These are phyloP conservation scores for Procavia capensis DNA, from an alignment of 2,113 vertebrate species.

Conservation along the genomic window DNA sequence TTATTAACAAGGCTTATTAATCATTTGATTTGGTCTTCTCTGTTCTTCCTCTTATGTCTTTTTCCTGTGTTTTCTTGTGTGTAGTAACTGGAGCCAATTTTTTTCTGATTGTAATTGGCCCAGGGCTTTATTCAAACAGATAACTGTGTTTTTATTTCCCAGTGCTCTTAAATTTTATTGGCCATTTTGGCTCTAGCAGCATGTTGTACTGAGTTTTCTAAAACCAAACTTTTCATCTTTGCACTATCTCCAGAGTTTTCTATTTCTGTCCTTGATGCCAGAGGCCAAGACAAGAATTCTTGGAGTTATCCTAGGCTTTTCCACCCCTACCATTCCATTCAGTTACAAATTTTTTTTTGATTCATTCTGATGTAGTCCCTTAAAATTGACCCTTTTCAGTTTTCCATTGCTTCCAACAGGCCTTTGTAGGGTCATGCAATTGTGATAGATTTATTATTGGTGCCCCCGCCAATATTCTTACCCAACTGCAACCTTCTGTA, in stretches of 20 bases:
- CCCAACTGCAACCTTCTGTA: not conserved
- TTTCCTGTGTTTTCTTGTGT: not conserved
- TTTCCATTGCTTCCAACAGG: not conserved
- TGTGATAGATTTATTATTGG: not conserved
- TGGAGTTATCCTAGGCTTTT: slow-evolving; percentile 50
- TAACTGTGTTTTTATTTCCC: slow-evolving; percentile 61
- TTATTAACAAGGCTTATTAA: too few relatives aligned
- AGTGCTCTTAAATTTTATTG: slow-evolving; percentile 51
- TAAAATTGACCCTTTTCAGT: not conserved
- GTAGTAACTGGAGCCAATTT: not conserved
- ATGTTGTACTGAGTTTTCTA: slow-evolving; percentile 61
- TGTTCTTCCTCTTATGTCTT: not conserved
- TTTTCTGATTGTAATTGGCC: slow-evolving; percentile 26
- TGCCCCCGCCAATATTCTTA: not conserved
- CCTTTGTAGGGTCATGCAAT: not conserved
- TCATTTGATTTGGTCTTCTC: not conserved
- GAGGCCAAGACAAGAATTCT: slow-evolving; percentile 56
- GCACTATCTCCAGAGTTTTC: slow-evolving; percentile 63
- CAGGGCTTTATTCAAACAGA: slow-evolving; percentile 45
- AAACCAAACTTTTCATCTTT: slow-evolving; percentile 68
- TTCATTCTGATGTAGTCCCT: not conserved
- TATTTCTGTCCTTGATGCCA: slow-evolving; percentile 73
- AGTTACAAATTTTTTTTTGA: slow-evolving; percentile 4
- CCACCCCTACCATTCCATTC: slow-evolving; percentile 5
- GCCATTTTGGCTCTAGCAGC: slow-evolving; percentile 41